These are phyloP conservation scores for Physella acuta DNA, from an alignment of 1,140 invertebrate genomes.

Conservation along the genomic window DNA sequence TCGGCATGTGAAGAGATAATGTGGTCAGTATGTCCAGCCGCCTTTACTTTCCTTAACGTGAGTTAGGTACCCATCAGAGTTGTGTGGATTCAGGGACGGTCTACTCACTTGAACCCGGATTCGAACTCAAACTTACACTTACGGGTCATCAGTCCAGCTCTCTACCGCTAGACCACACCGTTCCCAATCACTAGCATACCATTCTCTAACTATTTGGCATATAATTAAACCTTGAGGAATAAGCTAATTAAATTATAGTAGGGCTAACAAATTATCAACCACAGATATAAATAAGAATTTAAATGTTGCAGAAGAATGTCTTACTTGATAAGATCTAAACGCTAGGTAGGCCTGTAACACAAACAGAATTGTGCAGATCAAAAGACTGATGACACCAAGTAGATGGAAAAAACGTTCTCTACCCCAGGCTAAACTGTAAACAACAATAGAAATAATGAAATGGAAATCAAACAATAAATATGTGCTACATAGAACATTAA, in stretches of 20 bases:
- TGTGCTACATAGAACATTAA: too few relatives aligned
- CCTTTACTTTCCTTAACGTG: too few relatives aligned
- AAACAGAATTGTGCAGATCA: slow-evolving; percentile 13
- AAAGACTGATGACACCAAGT: slow-evolving; percentile 2
- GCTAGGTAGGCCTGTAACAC: slow-evolving; percentile 17
- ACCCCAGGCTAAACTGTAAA: slow-evolving; percentile 9
- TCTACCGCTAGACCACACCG: not conserved
- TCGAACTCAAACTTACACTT: too few relatives aligned
- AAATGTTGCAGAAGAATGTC: too few relatives aligned
- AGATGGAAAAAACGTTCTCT: slow-evolving; percentile 10
- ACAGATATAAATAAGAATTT: too few relatives aligned
- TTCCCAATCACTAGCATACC: not conserved
- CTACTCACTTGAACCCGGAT: too few relatives aligned
- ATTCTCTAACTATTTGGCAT: not conserved
- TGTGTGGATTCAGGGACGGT: too few relatives aligned
- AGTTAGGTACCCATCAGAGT: too few relatives aligned
- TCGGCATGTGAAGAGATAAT: too few relatives aligned
- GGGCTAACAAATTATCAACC: not conserved
- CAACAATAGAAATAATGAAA: not conserved
- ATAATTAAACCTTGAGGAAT: not conserved
- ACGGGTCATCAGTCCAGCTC: not conserved
- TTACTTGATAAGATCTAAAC: slow-evolving; percentile 14
- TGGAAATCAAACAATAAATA: not conserved
- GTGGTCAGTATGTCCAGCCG: too few relatives aligned
- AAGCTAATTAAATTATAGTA: not conserved